phyloP scores from a whole-genome alignment of 2,888 invertebrate genomes.

The Ectemnius cavifrons region DNA sequence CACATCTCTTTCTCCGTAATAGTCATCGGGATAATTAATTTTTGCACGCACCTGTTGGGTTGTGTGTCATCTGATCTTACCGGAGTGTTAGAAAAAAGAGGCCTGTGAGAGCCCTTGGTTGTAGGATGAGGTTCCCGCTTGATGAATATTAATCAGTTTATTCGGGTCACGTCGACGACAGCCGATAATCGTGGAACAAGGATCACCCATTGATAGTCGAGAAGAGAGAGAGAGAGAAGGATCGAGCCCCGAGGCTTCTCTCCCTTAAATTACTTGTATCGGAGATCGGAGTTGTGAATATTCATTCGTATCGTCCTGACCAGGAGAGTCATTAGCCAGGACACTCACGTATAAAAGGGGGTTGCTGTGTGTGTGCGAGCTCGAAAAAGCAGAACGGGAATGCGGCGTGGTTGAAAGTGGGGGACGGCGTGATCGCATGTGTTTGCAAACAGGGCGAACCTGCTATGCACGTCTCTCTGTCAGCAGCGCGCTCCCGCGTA shows the following conservation, averaged over 20 bases:
- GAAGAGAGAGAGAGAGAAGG: neutral
- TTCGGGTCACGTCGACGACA: conserved; percentile 3
- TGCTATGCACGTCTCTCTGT: conserved; percentile 35
- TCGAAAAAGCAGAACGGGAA: too few species aligned
- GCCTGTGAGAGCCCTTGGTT: neutral
- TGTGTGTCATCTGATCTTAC: conserved; percentile 2
- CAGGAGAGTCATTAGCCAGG: too few species aligned
- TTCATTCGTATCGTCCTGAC: too few species aligned
- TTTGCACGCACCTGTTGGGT: conserved; percentile 18
- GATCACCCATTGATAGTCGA: neutral
- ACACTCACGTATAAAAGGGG: too few species aligned
- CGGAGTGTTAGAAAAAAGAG: conserved; percentile 1
- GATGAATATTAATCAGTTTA: conserved; percentile 43
- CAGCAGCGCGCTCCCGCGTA: conserved; percentile 40
- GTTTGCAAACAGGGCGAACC: neutral
- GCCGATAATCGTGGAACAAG: conserved; percentile 12
- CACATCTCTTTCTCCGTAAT: neutral
- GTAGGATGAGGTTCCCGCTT: conserved; percentile 1
- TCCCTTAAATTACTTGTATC: neutral
- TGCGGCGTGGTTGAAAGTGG: too few species aligned
- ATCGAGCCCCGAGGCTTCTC: neutral
- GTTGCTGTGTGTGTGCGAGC: too few species aligned
- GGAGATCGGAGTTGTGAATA: too few species aligned
- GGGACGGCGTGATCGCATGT: neutral
- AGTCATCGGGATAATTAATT: conserved; percentile 38